Conservation (phyloP, 2,113 vertebrate species). For the Riparia riparia region DNA sequence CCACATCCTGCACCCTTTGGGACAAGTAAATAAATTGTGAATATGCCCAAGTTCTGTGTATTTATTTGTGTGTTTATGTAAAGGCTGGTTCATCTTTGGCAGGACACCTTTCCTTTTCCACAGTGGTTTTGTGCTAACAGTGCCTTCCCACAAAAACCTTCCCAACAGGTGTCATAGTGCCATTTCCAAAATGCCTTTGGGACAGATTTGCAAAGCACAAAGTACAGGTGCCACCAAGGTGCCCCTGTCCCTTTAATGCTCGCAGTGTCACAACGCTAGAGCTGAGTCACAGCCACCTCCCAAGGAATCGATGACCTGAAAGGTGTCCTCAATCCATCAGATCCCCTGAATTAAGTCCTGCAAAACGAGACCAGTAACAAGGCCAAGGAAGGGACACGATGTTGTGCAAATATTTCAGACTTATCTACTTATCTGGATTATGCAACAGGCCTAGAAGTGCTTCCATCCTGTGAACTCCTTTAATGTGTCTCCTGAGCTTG, state of each 20-base stretch:
- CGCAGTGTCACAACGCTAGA: neutral
- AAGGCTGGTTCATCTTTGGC: neutral
- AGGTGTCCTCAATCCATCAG: slow-evolving; percentile 56
- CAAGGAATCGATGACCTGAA: neutral
- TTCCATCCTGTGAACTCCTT: slow-evolving; percentile 42
- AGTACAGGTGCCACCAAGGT: neutral
- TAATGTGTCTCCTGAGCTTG: slow-evolving; percentile 3
- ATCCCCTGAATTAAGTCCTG: slow-evolving; percentile 51
- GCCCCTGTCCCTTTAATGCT: neutral
- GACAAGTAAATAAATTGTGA: neutral
- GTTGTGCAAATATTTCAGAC: slow-evolving; percentile 45
- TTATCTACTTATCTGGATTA: slow-evolving; percentile 62
- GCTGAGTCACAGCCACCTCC: slow-evolving; percentile 18
- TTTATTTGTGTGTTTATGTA: neutral
- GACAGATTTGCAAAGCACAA: neutral
- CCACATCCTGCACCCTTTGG: neutral
- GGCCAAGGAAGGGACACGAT: slow-evolving; percentile 12
- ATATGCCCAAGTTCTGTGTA: neutral
- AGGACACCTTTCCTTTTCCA: neutral
- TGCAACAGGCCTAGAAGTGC: slow-evolving; percentile 52
- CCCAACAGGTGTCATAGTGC: neutral
- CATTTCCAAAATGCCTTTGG: neutral
- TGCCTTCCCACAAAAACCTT: neutral
- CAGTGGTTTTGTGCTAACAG: neutral
- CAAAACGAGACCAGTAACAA: slow-evolving; percentile 27